These are phyloP conservation scores for Drosophila niveifrons DNA, from an alignment of 2,888 invertebrate genomes.

Conservation along the genomic window DNA sequence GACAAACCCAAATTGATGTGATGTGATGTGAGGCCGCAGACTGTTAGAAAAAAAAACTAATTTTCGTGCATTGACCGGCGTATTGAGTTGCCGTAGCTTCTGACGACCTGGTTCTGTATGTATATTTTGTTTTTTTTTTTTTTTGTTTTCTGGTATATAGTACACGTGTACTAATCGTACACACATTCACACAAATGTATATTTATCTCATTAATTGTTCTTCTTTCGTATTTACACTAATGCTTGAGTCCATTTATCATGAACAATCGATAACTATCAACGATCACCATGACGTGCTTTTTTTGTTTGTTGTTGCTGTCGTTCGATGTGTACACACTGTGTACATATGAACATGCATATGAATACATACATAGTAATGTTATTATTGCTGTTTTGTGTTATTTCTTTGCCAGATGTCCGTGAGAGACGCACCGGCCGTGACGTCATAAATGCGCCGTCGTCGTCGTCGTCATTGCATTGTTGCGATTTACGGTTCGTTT, in stretches of 20 bases:
- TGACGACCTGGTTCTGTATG: slow-evolving; percentile 20
- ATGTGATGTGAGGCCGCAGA: slow-evolving; percentile 19
- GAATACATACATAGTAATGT: slow-evolving; percentile 38
- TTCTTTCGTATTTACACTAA: slow-evolving; percentile 46
- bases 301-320: slow-evolving; percentile 55
- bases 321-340: slow-evolving; percentile 15
- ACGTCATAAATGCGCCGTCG: slow-evolving; percentile 62
- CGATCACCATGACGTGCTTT: slow-evolving; percentile 25
- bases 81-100: slow-evolving; percentile 40
- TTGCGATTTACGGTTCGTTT: slow-evolving; percentile 42
- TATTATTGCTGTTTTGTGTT: slow-evolving; percentile 50
- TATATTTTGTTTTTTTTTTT: background rate
- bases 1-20: slow-evolving; percentile 51
- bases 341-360: slow-evolving; percentile 33
- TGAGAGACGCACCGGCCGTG: slow-evolving; percentile 57
- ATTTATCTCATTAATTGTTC: slow-evolving; percentile 23
- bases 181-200: slow-evolving; percentile 1
- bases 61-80: slow-evolving; percentile 73
- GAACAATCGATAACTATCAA: slow-evolving; percentile 50
- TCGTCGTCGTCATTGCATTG: slow-evolving; percentile 49
- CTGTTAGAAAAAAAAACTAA: slow-evolving; percentile 52
- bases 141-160: background rate
- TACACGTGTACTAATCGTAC: background rate
- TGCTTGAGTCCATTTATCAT: slow-evolving; percentile 55
- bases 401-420: slow-evolving; percentile 70